phyloP scores from a whole-genome alignment of 2,113 vertebrate genomes.

The Falco punctatus region DNA sequence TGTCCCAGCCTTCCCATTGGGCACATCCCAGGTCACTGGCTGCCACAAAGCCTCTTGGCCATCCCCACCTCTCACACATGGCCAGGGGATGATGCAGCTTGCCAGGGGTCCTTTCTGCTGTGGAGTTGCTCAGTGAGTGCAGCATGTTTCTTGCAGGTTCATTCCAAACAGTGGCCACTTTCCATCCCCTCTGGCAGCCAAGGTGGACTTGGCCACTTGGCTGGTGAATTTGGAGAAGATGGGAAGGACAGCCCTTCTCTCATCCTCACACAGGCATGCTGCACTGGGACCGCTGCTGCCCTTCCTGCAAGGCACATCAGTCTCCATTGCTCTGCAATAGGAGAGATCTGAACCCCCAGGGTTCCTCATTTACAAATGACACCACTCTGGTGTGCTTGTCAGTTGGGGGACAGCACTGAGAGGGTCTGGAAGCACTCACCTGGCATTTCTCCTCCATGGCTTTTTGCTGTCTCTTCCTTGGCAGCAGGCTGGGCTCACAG shows the following conservation, averaged over 20 bases:
- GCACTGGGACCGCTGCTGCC: not conserved
- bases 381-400: not conserved
- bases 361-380: fast-evolving
- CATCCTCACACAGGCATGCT: too few species aligned
- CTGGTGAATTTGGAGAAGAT: not conserved
- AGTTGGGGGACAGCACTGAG: not conserved
- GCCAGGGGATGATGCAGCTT: not conserved
- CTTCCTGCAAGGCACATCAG: not conserved
- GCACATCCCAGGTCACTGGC: fast-evolving
- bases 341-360: not conserved
- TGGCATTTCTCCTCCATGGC: not conserved
- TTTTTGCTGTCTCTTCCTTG: not conserved
- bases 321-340: not conserved
- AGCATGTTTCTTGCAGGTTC: not conserved
- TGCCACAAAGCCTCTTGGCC: not conserved
- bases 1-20: not conserved
- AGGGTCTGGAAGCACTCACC: not conserved
- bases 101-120: not conserved
- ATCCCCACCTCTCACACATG: not conserved
- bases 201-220: not conserved
- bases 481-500: too few species aligned
- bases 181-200: not conserved
- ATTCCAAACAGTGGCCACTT: not conserved
- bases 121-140: not conserved
- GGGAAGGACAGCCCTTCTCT: not conserved